Conservation (phyloP, 92 coral and sea anemone genomes). For the Parazoanthus swiftii region DNA sequence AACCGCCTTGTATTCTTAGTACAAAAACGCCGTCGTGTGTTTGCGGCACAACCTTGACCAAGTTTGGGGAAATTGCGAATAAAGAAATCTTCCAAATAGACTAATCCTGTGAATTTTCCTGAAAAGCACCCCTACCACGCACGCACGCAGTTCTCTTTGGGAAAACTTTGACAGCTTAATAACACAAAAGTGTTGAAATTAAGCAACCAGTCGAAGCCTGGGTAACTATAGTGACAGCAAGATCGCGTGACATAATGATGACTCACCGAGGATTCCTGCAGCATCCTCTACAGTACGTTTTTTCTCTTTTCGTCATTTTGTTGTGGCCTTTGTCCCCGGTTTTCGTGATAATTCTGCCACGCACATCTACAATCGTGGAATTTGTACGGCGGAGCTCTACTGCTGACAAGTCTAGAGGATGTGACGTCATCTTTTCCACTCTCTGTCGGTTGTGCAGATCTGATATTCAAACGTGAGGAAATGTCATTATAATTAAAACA, state of each 20-base stretch:
- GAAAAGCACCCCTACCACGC: too few relatives aligned
- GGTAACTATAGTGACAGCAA: neutral
- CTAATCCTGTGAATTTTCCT: too few relatives aligned
- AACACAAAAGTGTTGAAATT: too few relatives aligned
- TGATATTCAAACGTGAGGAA: neutral
- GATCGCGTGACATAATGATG: neutral
- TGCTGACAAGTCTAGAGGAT: neutral
- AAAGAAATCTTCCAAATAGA: too few relatives aligned
- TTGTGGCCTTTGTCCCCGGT: neutral
- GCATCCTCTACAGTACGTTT: neutral
- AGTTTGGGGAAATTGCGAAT: too few relatives aligned
- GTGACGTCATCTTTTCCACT: neutral
- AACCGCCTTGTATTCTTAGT: too few relatives aligned
- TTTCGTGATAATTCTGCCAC: neutral
- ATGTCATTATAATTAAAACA: neutral
- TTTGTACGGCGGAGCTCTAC: neutral
- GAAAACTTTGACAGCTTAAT: too few relatives aligned
- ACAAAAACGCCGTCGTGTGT: too few relatives aligned
- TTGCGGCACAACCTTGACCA: too few relatives aligned
- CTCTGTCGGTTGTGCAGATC: neutral
- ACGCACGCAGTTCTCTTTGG: too few relatives aligned
- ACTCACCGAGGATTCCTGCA: constrained; percentile 1
- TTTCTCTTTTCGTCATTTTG: neutral
- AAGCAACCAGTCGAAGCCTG: neutral
- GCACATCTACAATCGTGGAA: neutral